phyloP scores from a whole-genome alignment of 2,797 vertebrate species.

The Lepus townsendii region DNA sequence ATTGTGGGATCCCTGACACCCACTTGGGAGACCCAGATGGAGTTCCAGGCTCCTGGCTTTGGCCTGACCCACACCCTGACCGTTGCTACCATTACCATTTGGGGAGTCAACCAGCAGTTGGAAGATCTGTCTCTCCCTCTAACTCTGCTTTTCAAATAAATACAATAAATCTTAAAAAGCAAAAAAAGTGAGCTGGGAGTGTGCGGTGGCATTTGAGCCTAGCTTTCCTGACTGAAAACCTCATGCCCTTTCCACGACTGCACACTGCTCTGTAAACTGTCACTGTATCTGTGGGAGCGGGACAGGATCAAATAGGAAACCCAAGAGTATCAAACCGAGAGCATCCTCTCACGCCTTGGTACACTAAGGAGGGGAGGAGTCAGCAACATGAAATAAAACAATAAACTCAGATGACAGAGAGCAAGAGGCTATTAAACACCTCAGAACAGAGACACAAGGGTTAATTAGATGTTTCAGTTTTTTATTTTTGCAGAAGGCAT shows the following conservation, averaged over 20 bases:
- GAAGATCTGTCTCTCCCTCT: too few species aligned
- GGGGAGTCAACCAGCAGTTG: too few species aligned
- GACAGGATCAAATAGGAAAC: neutral
- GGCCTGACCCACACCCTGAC: too few species aligned
- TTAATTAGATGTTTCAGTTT: neutral
- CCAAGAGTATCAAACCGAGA: constrained; percentile 12
- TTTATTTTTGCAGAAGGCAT: neutral
- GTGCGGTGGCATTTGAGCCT: neutral
- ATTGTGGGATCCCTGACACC: too few species aligned
- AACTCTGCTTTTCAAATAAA: too few species aligned
- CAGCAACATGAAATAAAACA: constrained; percentile 48
- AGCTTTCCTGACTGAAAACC: constrained; percentile 29
- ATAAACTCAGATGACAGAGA: constrained; percentile 4
- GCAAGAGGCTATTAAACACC: constrained; percentile 23
- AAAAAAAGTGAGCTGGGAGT: neutral
- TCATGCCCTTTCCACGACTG: constrained; percentile 12
- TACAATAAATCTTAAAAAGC: too few species aligned
- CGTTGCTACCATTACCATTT: too few species aligned
- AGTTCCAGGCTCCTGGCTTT: too few species aligned
- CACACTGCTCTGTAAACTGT: neutral
- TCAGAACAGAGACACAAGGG: constrained; percentile 16
- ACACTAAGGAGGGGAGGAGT: neutral
- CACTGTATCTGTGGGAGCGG: neutral
- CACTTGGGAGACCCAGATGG: too few species aligned
- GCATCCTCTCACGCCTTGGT: neutral